Percentiles rank a stretch among this genome's conserved stretches.
Conservation (phyloP, 2,797 vertebrate genomes). For the Lindbergichthys nudifrons region DNA sequence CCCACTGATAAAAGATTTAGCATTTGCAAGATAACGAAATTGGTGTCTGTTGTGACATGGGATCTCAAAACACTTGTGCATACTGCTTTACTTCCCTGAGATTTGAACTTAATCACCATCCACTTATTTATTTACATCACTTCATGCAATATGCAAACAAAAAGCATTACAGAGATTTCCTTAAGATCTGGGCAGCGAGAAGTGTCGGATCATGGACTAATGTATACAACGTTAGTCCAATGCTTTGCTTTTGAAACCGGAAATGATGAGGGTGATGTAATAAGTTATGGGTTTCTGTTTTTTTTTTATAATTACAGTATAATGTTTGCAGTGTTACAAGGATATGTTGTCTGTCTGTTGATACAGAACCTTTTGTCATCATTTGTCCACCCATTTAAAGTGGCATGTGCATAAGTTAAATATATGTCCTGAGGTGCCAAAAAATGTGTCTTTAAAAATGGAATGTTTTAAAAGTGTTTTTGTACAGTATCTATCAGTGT, state of each 20-base stretch:
- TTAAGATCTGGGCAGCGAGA: not conserved
- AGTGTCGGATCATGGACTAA: not conserved
- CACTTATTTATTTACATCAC: not conserved
- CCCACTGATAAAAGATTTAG: too few species aligned
- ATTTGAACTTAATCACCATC: not conserved
- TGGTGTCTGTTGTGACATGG: too few species aligned
- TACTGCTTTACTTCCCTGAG: too few species aligned
- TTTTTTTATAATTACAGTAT: not conserved
- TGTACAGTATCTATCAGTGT: not conserved
- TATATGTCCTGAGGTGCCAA: not conserved
- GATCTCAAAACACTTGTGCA: too few species aligned
- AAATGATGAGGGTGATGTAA: not conserved
- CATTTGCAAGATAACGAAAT: too few species aligned
- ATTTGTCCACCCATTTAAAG: not conserved
- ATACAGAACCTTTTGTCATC: not conserved
- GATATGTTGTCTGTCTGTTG: slow-evolving; percentile 2
- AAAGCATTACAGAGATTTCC: not conserved
- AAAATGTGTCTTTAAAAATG: not conserved
- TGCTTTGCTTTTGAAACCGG: not conserved
- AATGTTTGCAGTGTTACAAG: not conserved
- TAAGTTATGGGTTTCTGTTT: slow-evolving; percentile 12
- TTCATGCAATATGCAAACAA: not conserved
- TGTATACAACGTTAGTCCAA: not conserved
- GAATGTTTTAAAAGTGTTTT: not conserved
- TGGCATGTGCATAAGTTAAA: not conserved